Evolutionary conservation across 2,888 invertebrate species (phyloP), one percentile per base, ranked within the genome.

Genomic region (Bellardia pandia): DNA sequence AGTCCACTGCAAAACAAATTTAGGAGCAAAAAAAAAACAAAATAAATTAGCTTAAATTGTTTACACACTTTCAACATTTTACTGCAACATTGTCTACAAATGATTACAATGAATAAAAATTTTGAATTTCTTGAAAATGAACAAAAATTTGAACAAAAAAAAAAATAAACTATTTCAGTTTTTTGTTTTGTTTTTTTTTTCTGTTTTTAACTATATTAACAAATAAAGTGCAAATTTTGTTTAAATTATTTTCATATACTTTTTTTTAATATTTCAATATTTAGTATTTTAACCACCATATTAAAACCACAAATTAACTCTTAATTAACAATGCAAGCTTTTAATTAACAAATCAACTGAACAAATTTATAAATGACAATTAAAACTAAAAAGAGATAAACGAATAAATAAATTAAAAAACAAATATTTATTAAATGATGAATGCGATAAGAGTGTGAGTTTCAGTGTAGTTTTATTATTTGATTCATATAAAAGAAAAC

Each of bases 291-390:
- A 87, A 87, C 79, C 79, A 87, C 85, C 84, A 85, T 87, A 87
- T 87, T 81, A 78, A 76, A 86, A 87, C 69, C 87, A 87, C 78
- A 87, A 87, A 69, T 82, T 69, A 74, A 85, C 85, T 78, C 45
- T 87, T 84, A 83, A 85, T 75, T 78, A 87, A 87, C 87, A 87
- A 87, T 87, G 87, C 87, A 87, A 87, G 85, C 87, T 85, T 85
- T 78, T 78, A 56, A 75, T 82, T 78, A 85, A 85, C 77, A 85
- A 80, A 85, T 81, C 56, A 85, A 87, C 85, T 78, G 16, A 82
- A 85, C 85, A 85, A 71, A 84, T 79, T 84, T 51, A 74, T 37
- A 75, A 83, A 62, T 82, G 69, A 85, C 76, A 86, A 77, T 76
- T 80, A 71, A 53, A 88, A 83, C 68, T 53, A 74, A 79, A 79